phyloP scores from a whole-genome alignment of 2,113 vertebrate species.

The Calyptommatus sinebrachiatus region DNA sequence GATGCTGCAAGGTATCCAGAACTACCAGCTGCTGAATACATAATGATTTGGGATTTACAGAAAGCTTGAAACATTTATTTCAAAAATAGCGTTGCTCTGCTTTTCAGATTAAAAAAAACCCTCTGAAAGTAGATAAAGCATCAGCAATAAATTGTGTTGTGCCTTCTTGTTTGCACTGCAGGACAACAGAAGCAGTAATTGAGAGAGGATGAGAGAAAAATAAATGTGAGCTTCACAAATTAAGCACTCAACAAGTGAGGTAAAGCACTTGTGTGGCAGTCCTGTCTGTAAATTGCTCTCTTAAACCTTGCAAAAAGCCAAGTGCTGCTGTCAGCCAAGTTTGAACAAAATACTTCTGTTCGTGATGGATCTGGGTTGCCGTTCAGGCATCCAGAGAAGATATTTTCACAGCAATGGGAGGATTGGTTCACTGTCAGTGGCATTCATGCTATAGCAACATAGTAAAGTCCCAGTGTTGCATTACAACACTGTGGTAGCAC shows the following conservation, averaged over 20 bases:
- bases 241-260: neutral
- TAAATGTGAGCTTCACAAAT: too few species aligned
- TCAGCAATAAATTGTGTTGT: neutral
- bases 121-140: neutral
- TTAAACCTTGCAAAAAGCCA: neutral
- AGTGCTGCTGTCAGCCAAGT: too few species aligned
- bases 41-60: neutral
- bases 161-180: neutral
- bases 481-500: too few species aligned
- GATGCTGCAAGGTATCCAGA: neutral
- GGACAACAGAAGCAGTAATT: neutral
- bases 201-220: neutral
- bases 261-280: neutral
- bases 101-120: neutral
- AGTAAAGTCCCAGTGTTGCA: too few species aligned
- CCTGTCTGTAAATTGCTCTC: neutral
- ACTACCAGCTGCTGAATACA: neutral
- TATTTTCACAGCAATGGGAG: too few species aligned
- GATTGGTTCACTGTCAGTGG: too few species aligned
- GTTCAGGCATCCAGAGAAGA: too few species aligned
- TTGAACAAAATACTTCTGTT: neutral
- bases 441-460: too few species aligned
- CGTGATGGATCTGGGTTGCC: neutral
- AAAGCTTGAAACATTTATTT: neutral
- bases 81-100: neutral